Conservation (phyloP, 1,140 invertebrate species). For the Phthorimaea operculella region DNA sequence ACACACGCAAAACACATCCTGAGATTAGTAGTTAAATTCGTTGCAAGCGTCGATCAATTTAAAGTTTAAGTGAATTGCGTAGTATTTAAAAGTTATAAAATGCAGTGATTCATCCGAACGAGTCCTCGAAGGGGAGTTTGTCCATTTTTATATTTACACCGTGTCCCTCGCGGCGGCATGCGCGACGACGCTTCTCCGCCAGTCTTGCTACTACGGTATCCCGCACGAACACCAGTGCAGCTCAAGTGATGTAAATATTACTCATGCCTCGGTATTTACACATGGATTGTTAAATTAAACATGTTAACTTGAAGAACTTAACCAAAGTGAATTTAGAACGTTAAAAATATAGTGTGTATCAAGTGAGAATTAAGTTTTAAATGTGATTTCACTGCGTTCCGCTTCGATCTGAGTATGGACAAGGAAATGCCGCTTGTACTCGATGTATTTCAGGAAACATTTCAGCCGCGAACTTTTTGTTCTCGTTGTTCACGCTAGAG, state of each 20-base stretch:
- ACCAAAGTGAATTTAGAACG: constrained; percentile 30
- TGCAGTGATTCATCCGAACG: constrained; percentile 60
- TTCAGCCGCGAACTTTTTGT: constrained; percentile 64
- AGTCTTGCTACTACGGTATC: constrained; percentile 62
- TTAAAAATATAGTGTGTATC: constrained; percentile 28
- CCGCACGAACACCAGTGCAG: constrained; percentile 62
- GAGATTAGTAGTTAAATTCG: no score
- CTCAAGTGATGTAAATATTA: constrained; percentile 63
- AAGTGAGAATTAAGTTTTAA: constrained; percentile 39
- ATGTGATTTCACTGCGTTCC: constrained; percentile 38
- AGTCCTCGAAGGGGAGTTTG: constrained; percentile 64
- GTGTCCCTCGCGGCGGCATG: constrained; percentile 61
- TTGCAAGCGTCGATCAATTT: no score
- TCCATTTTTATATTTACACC: constrained; percentile 67
- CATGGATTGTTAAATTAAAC: constrained; percentile 48
- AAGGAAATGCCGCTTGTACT: constrained; percentile 53
- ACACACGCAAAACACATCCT: constrained; percentile 12
- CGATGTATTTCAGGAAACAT: constrained; percentile 64
- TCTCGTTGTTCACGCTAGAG: constrained; percentile 63
- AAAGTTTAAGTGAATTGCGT: no score
- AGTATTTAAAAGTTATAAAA: no score
- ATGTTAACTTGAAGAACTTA: constrained; percentile 12
- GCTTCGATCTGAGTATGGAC: constrained; percentile 51
- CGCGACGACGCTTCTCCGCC: constrained; percentile 54
- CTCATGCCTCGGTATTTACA: constrained; percentile 60